Evolutionary conservation across 2,113 vertebrate species (phyloP).

Genomic region (Varanus salvator): DNA sequence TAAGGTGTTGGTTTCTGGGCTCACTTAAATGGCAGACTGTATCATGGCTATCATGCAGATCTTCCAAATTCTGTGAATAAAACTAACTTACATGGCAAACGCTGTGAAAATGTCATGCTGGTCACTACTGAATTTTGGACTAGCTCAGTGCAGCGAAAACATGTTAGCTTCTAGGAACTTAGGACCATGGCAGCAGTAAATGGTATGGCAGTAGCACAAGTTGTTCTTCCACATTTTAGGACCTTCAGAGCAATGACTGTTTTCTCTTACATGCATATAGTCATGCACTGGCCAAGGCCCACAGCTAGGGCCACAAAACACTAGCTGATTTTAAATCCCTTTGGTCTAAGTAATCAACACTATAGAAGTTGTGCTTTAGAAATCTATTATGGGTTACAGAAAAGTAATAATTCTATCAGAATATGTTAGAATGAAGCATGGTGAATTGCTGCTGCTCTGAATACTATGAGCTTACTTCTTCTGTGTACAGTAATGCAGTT

Average conservation of each 20-base stretch:
- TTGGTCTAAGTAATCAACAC: too few relatives aligned
- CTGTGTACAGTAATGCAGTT: neutral
- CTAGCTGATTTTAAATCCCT: neutral
- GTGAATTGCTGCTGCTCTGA: neutral
- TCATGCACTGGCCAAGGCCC: neutral
- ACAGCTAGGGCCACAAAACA: neutral
- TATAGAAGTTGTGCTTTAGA: neutral
- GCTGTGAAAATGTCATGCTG: neutral
- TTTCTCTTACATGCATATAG: neutral
- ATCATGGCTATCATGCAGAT: constrained; percentile 9
- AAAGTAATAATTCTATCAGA: neutral
- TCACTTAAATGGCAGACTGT: neutral
- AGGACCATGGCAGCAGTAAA: neutral
- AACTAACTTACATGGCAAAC: neutral
- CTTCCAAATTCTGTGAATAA: constrained; percentile 4
- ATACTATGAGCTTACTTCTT: neutral
- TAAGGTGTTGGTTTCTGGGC: constrained; percentile 8
- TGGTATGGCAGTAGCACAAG: constrained; percentile 1
- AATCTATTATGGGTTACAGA: neutral
- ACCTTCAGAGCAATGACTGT: neutral
- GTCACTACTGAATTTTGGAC: neutral
- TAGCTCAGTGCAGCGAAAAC: neutral
- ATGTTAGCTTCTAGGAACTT: neutral
- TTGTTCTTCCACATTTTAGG: constrained; percentile 10
- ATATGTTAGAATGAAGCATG: neutral